phyloP scores from a whole-genome alignment of 2,797 vertebrate genomes.

The Loris lydekkerianus region DNA sequence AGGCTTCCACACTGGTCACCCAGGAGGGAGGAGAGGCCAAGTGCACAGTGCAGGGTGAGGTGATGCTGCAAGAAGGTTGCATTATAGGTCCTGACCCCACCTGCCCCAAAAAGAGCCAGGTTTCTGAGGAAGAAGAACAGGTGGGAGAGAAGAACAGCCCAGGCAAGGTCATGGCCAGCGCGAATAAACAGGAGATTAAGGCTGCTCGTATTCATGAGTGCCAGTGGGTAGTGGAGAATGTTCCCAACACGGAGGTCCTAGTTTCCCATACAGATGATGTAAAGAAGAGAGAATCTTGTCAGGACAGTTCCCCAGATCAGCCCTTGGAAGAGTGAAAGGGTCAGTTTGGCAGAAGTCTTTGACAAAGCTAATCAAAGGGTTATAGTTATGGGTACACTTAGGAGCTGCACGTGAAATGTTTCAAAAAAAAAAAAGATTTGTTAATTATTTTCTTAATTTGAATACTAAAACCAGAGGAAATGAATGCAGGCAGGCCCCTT shows the following conservation, averaged over 20 bases:
- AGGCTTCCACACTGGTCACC: background rate
- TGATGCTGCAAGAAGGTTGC: background rate
- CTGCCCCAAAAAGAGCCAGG: background rate
- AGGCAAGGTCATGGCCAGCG: accelerated
- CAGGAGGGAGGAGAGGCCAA: background rate
- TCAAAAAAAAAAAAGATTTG: slow-evolving; percentile 69
- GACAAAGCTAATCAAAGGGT: slow-evolving; percentile 61
- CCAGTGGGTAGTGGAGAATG: slow-evolving; percentile 31
- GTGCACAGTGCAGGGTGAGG: background rate
- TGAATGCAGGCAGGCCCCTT: slow-evolving; percentile 1
- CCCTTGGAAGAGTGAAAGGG: slow-evolving; percentile 76
- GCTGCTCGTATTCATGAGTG: background rate
- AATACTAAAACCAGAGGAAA: slow-evolving; percentile 64
- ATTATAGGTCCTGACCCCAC: slow-evolving; percentile 21
- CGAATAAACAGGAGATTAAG: background rate
- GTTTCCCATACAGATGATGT: background rate
- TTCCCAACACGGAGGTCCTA: accelerated
- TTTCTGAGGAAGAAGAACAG: background rate
- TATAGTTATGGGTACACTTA: slow-evolving; percentile 62
- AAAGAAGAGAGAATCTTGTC: slow-evolving; percentile 23
- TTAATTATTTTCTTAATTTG: slow-evolving; percentile 41
- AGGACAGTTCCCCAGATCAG: slow-evolving; percentile 55
- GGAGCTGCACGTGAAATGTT: slow-evolving; percentile 72
- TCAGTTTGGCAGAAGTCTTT: background rate
- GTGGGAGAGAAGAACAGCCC: accelerated